Conservation (phyloP, 2,888 invertebrate genomes). For the Anaspis maculata region DNA sequence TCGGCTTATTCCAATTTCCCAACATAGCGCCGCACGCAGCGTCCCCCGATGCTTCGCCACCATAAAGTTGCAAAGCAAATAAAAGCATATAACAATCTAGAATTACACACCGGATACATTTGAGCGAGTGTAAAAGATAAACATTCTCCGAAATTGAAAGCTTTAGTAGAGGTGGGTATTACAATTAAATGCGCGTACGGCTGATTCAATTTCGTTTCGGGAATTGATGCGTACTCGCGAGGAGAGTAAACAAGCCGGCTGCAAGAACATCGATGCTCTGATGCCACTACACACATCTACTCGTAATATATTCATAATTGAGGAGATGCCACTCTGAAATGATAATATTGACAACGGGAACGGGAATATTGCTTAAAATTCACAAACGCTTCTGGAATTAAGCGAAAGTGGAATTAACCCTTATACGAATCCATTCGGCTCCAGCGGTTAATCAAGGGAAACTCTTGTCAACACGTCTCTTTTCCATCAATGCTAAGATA, state of each 20-base stretch:
- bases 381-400: slow-evolving; percentile 37
- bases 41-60: slow-evolving; percentile 2
- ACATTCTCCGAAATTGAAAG: slow-evolving; percentile 41
- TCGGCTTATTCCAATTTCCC: too few species aligned
- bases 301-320: slow-evolving; percentile 41
- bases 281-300: slow-evolving; percentile 28
- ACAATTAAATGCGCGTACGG: slow-evolving; percentile 39
- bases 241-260: slow-evolving; percentile 28
- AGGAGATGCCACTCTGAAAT: slow-evolving; percentile 35
- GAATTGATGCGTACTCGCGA: slow-evolving; percentile 34
- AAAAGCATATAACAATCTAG: slow-evolving; percentile 29
- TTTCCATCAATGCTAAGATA: too few species aligned
- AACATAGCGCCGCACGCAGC: neutral
- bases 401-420: slow-evolving; percentile 41
- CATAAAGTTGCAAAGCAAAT: slow-evolving; percentile 29
- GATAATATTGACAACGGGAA: slow-evolving; percentile 40
- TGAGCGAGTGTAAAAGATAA: slow-evolving; percentile 36
- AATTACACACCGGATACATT: slow-evolving; percentile 23
- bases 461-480: slow-evolving; percentile 26
- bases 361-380: slow-evolving; percentile 40
- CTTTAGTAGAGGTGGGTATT: slow-evolving; percentile 39
- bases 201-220: slow-evolving; percentile 39
- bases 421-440: slow-evolving; percentile 17
- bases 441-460: slow-evolving; percentile 29
- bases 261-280: slow-evolving; percentile 22